Evolutionary conservation across 2,888 invertebrate species (phyloP), one percentile per base, ranked within the genome.

Genomic region (Dorcus hopei): DNA sequence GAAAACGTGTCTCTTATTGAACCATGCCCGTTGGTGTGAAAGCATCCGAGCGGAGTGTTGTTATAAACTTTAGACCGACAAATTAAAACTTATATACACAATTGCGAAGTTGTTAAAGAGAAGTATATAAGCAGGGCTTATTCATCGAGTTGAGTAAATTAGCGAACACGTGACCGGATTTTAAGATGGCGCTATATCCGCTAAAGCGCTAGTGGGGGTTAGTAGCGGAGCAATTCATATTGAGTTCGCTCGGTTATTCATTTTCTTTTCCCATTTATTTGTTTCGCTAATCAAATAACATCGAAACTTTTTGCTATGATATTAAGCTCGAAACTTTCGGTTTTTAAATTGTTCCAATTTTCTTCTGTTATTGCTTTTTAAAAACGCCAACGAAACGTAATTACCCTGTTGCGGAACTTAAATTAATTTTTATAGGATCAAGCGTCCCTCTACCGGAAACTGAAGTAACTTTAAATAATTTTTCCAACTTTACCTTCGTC

Each of bases 81-180:
- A 45, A 45, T 45, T 45, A 45, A 45, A 45, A 45, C 45, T 45
- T 45, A 45, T 45, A 45, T 45, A 45, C 45, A 45, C 45, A 45
- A 45, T 45, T 45, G n/a, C 23, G 45, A 45, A 45, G 45, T 45
- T 45, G 45, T 45, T 45, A 45, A 45, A 45, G 45, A 45, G 45
- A 45, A 45, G 45, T 45, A 45, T 45, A 45, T 45, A 45, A 11
- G 45, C n/a, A 23, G 14, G 14, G 45, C 45, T 45, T 45, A 45
- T 45, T 45, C 45, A 45, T 23, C 23, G 45, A 45, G 45, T 45
- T 45, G 45, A 45, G 45, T 45, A 16, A 45, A 45, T 45, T 45
- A 45, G 26, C 26, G 26, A 33, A 45, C 45, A 45, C 45, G 45
- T 45, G 45, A 45, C 45, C 45, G 45, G 45, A 45, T 45, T 45